Percentiles rank a stretch among this genome's conserved stretches.
Evolutionary conservation across 1,140 invertebrate genomes (phyloP).

Genomic region (Drosophila littoralis): DNA sequence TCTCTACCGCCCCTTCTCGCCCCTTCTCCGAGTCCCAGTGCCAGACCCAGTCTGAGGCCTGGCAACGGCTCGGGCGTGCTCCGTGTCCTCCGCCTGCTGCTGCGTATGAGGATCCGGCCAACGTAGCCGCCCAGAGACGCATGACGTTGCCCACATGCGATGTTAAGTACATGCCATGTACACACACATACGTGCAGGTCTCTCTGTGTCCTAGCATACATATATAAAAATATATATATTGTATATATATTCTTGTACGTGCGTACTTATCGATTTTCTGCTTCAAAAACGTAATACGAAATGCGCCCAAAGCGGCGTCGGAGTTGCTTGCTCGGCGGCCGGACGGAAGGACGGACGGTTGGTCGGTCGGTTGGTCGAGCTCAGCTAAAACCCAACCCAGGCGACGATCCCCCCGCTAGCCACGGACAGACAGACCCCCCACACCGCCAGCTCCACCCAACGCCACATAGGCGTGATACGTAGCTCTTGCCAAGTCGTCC

Average conservation of each 20-base stretch:
- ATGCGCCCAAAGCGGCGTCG: constrained; percentile 45
- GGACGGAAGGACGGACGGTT: background rate
- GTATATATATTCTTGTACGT: constrained; percentile 44
- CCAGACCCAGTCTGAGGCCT: background rate
- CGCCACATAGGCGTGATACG: constrained; percentile 39
- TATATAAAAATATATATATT: constrained; percentile 20
- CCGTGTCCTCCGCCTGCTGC: constrained; percentile 11
- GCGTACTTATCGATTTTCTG: constrained; percentile 51
- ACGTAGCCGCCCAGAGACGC: constrained; percentile 35
- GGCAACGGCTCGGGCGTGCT: constrained; percentile 3
- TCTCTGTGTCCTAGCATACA: constrained; percentile 1
- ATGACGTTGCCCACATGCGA: constrained; percentile 55
- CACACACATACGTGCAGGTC: background rate
- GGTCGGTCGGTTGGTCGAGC: constrained; percentile 7
- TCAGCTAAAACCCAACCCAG: constrained; percentile 20
- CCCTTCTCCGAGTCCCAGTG: no score
- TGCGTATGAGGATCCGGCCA: constrained; percentile 23
- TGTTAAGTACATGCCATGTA: constrained; percentile 41
- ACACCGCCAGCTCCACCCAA: background rate
- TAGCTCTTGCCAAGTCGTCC: constrained; percentile 16
- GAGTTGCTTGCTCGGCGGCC: constrained; percentile 2
- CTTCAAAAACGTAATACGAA: constrained; percentile 39
- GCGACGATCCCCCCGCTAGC: constrained; percentile 2
- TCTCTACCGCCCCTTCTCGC: constrained; percentile 1
- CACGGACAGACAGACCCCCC: constrained; percentile 1